These are phyloP conservation scores for Champsocephalus esox DNA, from an alignment of 2,797 vertebrate genomes.

Conservation along the genomic window DNA sequence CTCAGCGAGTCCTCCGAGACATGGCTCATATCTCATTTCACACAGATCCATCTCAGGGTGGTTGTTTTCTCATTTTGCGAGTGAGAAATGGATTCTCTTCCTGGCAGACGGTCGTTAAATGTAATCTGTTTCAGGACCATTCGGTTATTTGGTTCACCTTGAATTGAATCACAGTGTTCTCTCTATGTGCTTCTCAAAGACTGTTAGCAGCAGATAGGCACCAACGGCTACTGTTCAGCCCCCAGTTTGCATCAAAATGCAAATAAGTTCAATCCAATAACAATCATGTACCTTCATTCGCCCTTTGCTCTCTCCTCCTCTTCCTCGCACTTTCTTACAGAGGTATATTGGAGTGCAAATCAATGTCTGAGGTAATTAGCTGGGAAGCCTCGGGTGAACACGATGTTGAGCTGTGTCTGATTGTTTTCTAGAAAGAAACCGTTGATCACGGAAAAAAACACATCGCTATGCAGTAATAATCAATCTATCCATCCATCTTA, in stretches of 20 bases:
- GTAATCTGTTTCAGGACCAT: conserved; percentile 51
- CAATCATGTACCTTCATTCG: conserved; percentile 51
- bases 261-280: conserved; percentile 44
- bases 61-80: conserved; percentile 68
- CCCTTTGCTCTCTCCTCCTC: conserved; percentile 23
- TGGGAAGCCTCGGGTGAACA: conserved; percentile 58
- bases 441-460: conserved; percentile 29
- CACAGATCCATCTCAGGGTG: conserved; percentile 64
- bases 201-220: conserved; percentile 2
- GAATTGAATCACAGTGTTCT: conserved; percentile 38
- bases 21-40: conserved; percentile 74
- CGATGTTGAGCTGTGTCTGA: conserved; percentile 35
- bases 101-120: conserved; percentile 35
- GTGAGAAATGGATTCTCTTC: conserved; percentile 69
- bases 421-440: conserved; percentile 45
- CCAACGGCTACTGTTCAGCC: conserved; percentile 15
- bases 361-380: conserved; percentile 50
- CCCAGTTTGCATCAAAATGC: conserved; percentile 50
- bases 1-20: conserved; percentile 48
- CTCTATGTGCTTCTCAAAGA: conserved; percentile 16
- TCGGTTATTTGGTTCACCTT: conserved; percentile 49
- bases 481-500: background rate
- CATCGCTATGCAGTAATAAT: background rate
- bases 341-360: conserved; percentile 38
- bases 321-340: conserved; percentile 17